phyloP scores from a whole-genome alignment of 2,888 invertebrate species.

The Gisinianus flammeolus region DNA sequence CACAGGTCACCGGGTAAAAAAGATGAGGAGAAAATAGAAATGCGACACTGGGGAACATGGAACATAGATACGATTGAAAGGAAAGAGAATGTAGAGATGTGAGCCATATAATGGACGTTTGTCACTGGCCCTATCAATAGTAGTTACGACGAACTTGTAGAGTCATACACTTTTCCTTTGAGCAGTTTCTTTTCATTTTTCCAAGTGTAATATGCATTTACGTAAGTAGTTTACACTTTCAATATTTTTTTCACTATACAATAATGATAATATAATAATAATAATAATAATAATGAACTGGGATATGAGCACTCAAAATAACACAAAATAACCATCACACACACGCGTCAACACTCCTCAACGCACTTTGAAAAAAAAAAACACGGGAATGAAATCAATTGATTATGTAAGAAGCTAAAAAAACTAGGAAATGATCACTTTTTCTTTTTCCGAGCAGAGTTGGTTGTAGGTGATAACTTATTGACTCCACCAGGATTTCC shows the following conservation, averaged over 20 bases:
- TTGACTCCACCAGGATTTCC: conserved; percentile 5
- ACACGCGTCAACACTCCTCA: neutral
- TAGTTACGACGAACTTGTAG: too few relatives aligned
- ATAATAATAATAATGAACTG: too few relatives aligned
- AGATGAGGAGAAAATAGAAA: too few relatives aligned
- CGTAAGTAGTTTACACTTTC: too few relatives aligned
- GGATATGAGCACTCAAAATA: neutral
- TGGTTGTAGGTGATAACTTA: conserved; percentile 36
- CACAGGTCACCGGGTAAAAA: too few relatives aligned
- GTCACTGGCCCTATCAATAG: too few relatives aligned
- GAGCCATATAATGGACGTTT: too few relatives aligned
- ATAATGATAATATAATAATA: too few relatives aligned
- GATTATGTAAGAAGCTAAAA: conserved; percentile 15
- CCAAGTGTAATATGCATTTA: too few relatives aligned
- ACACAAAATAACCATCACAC: neutral
- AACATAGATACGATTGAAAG: conserved; percentile 24
- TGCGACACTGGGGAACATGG: conserved; percentile 29
- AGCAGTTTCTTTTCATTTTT: too few relatives aligned
- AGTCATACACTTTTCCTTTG: too few relatives aligned
- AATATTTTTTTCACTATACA: too few relatives aligned
- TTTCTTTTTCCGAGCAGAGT: conserved; percentile 35
- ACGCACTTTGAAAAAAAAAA: conserved; percentile 28
- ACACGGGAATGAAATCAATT: conserved; percentile 27
- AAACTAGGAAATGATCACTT: conserved; percentile 20
- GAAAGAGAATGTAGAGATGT: conserved; percentile 18